Evolutionary conservation across 2,888 invertebrate genomes (phyloP).

Genomic region (Limulus polyphemus): DNA sequence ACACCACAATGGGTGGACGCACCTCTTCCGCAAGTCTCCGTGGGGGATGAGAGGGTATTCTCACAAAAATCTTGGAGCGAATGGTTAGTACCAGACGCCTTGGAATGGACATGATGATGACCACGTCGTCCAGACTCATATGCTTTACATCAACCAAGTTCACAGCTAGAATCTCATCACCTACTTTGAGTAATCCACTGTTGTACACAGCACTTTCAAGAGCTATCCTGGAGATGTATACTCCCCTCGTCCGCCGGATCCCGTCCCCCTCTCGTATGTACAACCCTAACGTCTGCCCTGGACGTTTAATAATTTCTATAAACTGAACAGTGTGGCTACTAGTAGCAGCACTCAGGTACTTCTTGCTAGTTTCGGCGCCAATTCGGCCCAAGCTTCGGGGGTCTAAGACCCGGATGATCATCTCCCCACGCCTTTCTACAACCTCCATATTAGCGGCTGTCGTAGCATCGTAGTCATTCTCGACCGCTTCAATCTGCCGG

Average conservation of each 20-base stretch:
- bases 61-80: slow-evolving; percentile 46
- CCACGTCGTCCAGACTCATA: slow-evolving; percentile 98
- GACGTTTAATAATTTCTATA: slow-evolving; percentile 96
- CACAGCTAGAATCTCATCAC: slow-evolving; percentile 95
- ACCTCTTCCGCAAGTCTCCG: slow-evolving; percentile 19
- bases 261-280: slow-evolving; percentile 98
- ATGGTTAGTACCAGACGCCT: slow-evolving; percentile 86
- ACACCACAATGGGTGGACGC: slow-evolving; percentile 73
- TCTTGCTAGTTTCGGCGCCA: slow-evolving; percentile 73
- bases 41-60: slow-evolving; percentile 23
- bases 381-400: slow-evolving; percentile 73
- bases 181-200: slow-evolving; percentile 88
- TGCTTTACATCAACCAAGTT: slow-evolving; percentile 94
- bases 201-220: slow-evolving; percentile 93
- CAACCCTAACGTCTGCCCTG: slow-evolving; percentile 93
- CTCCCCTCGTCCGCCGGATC: slow-evolving; percentile 84
- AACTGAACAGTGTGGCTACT: slow-evolving; percentile 38
- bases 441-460: slow-evolving; percentile 83
- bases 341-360: slow-evolving; percentile 49
- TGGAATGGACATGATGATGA: slow-evolving; percentile 98
- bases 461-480: slow-evolving; percentile 86
- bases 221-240: slow-evolving; percentile 93
- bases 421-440: slow-evolving; percentile 77
- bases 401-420: slow-evolving; percentile 85
- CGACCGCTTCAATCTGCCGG: slow-evolving; percentile 90